These are phyloP conservation scores for Mobula hypostoma DNA, from an alignment of 2,113 vertebrate genomes.

Conservation along the genomic window DNA sequence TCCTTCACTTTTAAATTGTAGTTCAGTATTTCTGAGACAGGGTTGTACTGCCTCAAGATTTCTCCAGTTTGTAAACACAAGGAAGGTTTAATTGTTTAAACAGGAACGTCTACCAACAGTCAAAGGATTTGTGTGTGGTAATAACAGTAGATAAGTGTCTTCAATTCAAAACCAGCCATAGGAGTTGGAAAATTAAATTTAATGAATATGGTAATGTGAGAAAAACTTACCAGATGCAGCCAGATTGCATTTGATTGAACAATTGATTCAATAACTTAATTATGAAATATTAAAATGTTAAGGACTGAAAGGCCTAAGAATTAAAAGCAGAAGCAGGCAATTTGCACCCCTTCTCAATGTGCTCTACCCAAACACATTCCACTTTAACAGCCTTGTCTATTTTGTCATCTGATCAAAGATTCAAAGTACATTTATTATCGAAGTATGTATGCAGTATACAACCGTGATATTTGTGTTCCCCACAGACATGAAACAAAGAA, in stretches of 20 bases:
- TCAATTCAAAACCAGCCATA: neutral
- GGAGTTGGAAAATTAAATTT: neutral
- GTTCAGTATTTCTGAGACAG: neutral
- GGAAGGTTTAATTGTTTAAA: neutral
- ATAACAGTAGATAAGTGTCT: neutral
- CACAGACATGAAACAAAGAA: too few species aligned
- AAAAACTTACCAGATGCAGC: neutral
- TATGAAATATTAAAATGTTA: too few species aligned
- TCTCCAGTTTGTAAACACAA: neutral
- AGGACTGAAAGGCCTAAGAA: too few species aligned
- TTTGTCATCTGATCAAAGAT: too few species aligned
- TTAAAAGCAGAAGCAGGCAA: too few species aligned
- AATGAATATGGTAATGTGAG: neutral
- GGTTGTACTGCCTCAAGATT: neutral
- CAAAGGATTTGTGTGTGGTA: neutral
- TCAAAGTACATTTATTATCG: too few species aligned
- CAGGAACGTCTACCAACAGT: neutral
- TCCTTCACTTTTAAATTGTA: neutral
- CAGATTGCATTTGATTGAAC: neutral
- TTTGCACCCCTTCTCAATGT: neutral
- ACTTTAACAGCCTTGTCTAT: too few species aligned
- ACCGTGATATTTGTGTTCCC: too few species aligned
- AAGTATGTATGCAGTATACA: too few species aligned
- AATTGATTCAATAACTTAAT: neutral
- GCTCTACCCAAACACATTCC: too few species aligned